Evolutionary conservation across 2,113 vertebrate genomes (phyloP), one percentile per base, ranked within the genome.

Genomic region (Dicrurus megarhynchus): DNA sequence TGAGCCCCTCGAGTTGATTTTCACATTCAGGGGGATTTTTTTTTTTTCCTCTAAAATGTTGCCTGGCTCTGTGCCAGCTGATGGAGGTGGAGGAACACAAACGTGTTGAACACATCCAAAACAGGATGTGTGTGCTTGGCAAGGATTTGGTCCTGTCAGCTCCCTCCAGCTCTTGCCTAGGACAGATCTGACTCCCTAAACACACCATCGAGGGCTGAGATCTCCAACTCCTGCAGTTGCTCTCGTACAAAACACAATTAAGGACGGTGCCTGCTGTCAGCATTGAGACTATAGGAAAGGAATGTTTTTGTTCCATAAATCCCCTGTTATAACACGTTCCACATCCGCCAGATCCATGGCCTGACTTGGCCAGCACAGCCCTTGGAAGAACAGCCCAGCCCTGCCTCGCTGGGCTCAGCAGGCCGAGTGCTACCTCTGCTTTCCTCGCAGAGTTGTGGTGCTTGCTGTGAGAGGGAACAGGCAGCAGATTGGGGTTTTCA

Each of bases 301-400:
- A 92, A 92, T 84, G 89, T 16, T 87, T 87, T 55, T 91, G 39
- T 84, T 84, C 89, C 86, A n/a, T 20, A 30, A 67, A 80, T 67
- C 86, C 78, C 23, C 17, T 80, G 86, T 77, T 41, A 55, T n/a
- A 60, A 63, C 76, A 5, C 23, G 91, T 26, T 81, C 68, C 30
- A 17, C 42, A 18, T 24, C 69, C 21, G 7, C 64, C 89, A 74
- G 47, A 49, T 80, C 83, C 50, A 3, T 5, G 89, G 83, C 28
- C 56, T 6, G 17, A 4, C 59, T 96, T 82, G 95, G 93, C 96
- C 44, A 93, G 96, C 35, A 0, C 53, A 53, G 28, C n/a, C 52
- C 47, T 37, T 35, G 94, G 70, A 76, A 90, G 78, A 26, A 16
- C 44, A 59, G 22, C 87, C 75, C 87, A 89, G 87, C 87, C 80